phyloP scores from a whole-genome alignment of 1,140 invertebrate species.

The Monomorium pharaonis region DNA sequence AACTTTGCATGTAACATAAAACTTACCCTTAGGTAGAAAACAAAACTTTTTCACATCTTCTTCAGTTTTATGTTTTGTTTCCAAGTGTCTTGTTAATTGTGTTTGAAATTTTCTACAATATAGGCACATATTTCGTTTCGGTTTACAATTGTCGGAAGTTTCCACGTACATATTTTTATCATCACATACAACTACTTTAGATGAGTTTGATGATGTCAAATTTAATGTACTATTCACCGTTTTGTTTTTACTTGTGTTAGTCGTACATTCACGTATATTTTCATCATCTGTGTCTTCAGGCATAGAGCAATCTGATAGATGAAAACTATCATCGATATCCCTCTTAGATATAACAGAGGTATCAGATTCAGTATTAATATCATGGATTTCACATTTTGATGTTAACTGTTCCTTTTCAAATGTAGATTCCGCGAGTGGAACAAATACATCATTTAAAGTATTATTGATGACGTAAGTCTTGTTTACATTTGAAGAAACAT shows the following conservation, averaged over 20 bases:
- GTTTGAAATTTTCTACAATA: slow-evolving; percentile 9
- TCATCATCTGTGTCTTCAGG: background rate
- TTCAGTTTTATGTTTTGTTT: slow-evolving; percentile 6
- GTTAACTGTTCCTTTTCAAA: background rate
- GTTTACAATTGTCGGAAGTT: background rate
- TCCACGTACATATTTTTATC: slow-evolving; percentile 15
- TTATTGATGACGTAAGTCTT: background rate
- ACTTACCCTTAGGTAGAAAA: slow-evolving; percentile 16
- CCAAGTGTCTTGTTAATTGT: slow-evolving; percentile 17
- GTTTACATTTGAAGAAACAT: background rate
- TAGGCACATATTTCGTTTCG: background rate
- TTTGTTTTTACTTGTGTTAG: background rate
- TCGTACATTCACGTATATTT: background rate
- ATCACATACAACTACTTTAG: background rate
- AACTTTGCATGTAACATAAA: background rate
- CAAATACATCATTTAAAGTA: background rate
- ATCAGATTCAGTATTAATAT: background rate
- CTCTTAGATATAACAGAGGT: background rate
- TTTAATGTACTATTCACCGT: background rate
- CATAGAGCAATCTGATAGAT: background rate
- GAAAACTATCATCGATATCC: background rate
- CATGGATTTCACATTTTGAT: background rate
- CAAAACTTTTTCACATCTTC: slow-evolving; percentile 17
- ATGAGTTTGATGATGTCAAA: background rate
- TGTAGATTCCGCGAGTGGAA: background rate